phyloP scores from a whole-genome alignment of 2,797 vertebrate genomes.

The Scyliorhinus canicula region DNA sequence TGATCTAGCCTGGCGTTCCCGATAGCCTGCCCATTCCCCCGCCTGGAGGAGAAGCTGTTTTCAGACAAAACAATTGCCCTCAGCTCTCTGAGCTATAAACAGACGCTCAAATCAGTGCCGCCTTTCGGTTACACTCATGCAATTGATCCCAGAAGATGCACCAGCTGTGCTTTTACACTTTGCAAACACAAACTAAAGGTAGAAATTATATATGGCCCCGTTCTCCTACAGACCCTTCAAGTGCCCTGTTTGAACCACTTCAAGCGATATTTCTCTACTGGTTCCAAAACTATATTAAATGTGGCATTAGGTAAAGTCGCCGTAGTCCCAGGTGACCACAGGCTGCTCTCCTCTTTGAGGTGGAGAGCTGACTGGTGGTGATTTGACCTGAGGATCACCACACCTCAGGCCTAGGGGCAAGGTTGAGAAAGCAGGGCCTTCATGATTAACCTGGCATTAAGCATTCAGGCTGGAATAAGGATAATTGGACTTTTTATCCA shows the following conservation, averaged over 20 bases:
- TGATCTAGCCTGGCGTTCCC: no score
- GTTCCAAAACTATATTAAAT: neutral
- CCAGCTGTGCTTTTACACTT: constrained; percentile 1
- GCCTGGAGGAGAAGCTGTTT: constrained; percentile 5
- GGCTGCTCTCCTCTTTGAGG: no score
- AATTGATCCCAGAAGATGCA: neutral
- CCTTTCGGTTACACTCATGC: neutral
- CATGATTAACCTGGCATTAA: no score
- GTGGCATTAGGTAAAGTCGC: no score
- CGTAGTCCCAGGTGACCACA: no score
- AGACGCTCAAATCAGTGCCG: neutral
- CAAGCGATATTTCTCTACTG: neutral
- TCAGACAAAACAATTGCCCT: neutral
- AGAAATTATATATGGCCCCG: neutral
- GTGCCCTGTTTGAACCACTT: neutral
- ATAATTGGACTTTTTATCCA: neutral
- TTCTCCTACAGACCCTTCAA: neutral
- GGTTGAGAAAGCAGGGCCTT: no score
- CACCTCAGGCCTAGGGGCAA: no score
- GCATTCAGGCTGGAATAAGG: neutral
- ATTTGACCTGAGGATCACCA: no score
- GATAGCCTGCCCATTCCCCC: neutral
- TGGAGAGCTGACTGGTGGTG: no score
- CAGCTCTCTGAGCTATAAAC: neutral
- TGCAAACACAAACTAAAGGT: neutral